A percentile compares a stretch with the other conserved stretches of the same genome.
These are phyloP conservation scores for Myiozetetes cayanensis DNA, from an alignment of 2,113 vertebrate genomes.

Conservation along the genomic window DNA sequence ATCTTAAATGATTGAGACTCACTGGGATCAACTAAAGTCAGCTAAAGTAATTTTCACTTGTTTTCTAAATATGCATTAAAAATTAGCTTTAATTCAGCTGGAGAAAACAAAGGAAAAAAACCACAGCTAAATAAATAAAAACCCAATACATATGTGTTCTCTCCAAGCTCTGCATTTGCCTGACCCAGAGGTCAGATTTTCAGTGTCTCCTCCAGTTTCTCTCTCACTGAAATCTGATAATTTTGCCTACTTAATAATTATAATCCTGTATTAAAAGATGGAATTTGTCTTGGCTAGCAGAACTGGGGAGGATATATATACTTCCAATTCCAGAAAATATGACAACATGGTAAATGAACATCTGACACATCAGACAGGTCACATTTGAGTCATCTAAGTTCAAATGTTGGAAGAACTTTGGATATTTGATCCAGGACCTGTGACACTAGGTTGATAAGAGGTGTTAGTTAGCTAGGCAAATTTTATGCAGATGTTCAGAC, in stretches of 20 bases:
- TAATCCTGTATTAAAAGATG: neutral
- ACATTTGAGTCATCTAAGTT: neutral
- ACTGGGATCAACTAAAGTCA: neutral
- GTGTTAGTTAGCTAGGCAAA: neutral
- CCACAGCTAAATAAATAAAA: neutral
- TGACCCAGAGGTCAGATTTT: neutral
- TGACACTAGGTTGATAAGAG: neutral
- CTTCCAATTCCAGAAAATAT: neutral
- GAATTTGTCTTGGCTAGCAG: neutral
- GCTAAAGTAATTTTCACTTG: neutral
- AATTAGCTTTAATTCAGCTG: neutral
- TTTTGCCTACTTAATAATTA: neutral
- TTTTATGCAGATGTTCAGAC: neutral
- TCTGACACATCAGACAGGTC: neutral
- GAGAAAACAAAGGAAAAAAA: neutral
- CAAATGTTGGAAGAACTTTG: neutral
- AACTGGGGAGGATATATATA: neutral
- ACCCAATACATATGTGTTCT: rapidly evolving
- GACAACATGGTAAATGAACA: neutral
- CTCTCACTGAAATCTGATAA: neutral
- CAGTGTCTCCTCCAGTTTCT: neutral
- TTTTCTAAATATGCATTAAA: neutral
- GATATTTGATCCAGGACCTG: neutral
- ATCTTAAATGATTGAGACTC: neutral
- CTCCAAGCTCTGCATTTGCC: neutral